Base-by-base conservation (phyloP, 2,113 vertebrate species). In the Centropus bengalensis region DNA sequence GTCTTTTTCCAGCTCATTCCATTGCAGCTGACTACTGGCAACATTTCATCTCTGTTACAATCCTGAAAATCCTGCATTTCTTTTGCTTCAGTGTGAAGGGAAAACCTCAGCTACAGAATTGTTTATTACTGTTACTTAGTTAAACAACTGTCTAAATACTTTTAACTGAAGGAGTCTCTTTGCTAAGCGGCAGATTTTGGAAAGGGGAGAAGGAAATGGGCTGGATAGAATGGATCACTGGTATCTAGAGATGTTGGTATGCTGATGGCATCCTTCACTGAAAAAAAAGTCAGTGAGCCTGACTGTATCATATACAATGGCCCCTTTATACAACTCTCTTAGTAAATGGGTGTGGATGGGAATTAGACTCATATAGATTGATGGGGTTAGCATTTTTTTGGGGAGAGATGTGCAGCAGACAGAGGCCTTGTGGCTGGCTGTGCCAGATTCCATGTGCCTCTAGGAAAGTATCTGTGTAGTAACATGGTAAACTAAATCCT, bases 401-500 rank as follows among this genome's bases (percentile, higher is more conserved):
- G 23, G 55, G 67, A 86, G 76, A 67, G 51, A 76, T 66, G 42
- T 83, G 51, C 63, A 77, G 78, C 32, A 89, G 55, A 56, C 63
- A 77, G 52, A 74, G 12, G 16, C 85, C 47, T 52, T 90, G 85
- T 0, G 44, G 85, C 78, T 93, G 67, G 12, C 68, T 95, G 33
- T 80, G 78, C 95, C 85, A 95, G 56, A 75, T 93, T 89, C 91
- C 27, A 8, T 88, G 44, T 67, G 8, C 45, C 75, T 94, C 68
- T 80, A 33, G 56, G 56, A 81, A 82, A 91, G 47, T 59, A 27
- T 82, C 60, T 92, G 77, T 74, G 24, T 77, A 74, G 40, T 68
- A 69, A 74, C 47, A 81, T 40, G 2, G 27, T 95, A 96, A 97
- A 96, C 52, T 77, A 75, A 88, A 95, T 93, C 89, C 93, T 94